Base-by-base conservation (phyloP, 2,113 vertebrate species). In the Callopanchax toddi region DNA sequence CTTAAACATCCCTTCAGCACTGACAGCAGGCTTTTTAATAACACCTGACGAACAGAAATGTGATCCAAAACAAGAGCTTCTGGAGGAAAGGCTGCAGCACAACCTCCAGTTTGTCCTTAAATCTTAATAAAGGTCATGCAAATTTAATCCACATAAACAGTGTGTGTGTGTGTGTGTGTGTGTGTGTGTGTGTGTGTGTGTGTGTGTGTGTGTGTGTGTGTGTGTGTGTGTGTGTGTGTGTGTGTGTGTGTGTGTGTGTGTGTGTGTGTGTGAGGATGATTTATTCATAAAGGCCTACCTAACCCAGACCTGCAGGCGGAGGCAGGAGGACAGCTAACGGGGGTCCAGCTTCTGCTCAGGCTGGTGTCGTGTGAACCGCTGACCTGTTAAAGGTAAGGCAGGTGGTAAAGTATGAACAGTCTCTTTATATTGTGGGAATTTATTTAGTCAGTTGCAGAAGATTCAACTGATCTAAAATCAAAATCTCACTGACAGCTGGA, bases 71-170 rank as follows among this genome's bases (percentile, higher is more conserved):
- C 18, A 18, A 21, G 6, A 59, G 16, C 4, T 42, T 15, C 5
- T 45, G 26, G 7, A 18, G 43, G 20, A 11, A 40, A 46, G 40
- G 32, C 23, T 39, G 56, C 44, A n/a, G 32, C 23, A 3, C 22
- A 36, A 44, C 25, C 39, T 39, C n/a, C 51, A 25, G 59, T 55
- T 43, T 0, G 13, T 44, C 36, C 79, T 86, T 78, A 84, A 82
- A 88, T 80, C 76, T 86, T 82, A 86, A 89, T 84, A 72, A 83
- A 86, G 81, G n/a, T 21, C 72, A 87, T 91, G 68, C 74, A 91
- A 87, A 72, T 86, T 89, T 87, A 74, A 89, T 71, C 13, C 3
- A 5, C 9, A 60, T 85, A 82, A 89, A 86, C 79, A 82, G 53
- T 76, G 11, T 32, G 29, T 32, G 29, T 32, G 29, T 32, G 29